Percentiles rank a stretch among this genome's conserved stretches.
These are phyloP conservation scores for Bombyx mandarina DNA, from an alignment of 1,140 invertebrate genomes.

Conservation along the genomic window DNA sequence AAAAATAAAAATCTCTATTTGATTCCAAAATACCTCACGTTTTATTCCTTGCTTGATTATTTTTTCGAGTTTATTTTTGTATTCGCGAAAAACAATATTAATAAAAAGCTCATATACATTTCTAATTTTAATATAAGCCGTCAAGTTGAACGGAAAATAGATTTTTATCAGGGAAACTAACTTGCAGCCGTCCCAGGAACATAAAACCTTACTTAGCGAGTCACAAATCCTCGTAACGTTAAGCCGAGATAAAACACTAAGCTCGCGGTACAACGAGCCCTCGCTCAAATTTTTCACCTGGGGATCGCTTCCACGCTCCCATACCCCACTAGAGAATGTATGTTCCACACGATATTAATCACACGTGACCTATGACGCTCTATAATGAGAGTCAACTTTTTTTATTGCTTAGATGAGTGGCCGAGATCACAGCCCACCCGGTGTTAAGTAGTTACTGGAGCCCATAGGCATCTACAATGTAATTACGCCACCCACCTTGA, in stretches of 20 bases:
- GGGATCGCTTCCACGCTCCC: conserved; percentile 24
- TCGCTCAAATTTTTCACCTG: conserved; percentile 66
- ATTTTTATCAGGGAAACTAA: conserved; percentile 63
- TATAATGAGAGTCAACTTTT: conserved; percentile 45
- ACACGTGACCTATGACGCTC: conserved; percentile 55
- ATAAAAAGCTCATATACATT: too few species aligned
- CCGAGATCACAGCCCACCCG: too few species aligned
- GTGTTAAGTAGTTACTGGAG: too few species aligned
- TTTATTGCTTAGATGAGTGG: too few species aligned
- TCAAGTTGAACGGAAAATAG: conserved; percentile 29
- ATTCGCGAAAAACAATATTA: too few species aligned
- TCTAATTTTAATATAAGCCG: too few species aligned
- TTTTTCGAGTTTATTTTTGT: too few species aligned
- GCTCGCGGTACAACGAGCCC: conserved; percentile 51
- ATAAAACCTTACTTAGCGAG: conserved; percentile 69
- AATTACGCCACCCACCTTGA: too few species aligned
- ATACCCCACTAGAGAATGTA: conserved; percentile 31
- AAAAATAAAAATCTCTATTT: too few species aligned
- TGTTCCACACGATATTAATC: conserved; percentile 56
- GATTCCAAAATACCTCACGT: too few species aligned
- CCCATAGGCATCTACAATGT: too few species aligned
- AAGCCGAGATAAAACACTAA: conserved; percentile 69
- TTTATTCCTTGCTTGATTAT: too few species aligned
- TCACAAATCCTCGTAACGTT: conserved; percentile 70
- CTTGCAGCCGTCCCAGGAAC: conserved; percentile 55